These are phyloP conservation scores for Muntiacus muntjak DNA, from an alignment of 2,113 vertebrate genomes.

Conservation along the genomic window DNA sequence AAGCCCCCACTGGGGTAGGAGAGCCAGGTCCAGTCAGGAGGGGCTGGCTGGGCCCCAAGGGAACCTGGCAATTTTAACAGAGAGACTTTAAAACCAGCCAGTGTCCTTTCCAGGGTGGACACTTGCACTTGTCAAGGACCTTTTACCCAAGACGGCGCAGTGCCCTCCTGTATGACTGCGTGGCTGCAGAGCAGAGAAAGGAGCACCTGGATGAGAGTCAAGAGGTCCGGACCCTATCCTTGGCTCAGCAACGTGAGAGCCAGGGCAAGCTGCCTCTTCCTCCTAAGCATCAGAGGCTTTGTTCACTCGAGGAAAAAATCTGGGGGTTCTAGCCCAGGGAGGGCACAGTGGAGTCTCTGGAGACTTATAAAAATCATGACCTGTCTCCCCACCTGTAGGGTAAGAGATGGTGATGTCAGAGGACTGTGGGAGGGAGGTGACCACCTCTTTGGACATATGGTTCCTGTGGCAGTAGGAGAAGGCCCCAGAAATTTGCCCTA, in stretches of 20 bases:
- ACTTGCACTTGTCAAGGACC: neutral
- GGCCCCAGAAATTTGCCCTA: neutral
- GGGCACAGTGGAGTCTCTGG: neutral
- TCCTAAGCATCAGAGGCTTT: neutral
- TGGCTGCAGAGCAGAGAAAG: neutral
- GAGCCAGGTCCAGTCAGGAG: neutral
- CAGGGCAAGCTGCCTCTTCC: neutral
- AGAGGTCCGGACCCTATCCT: fast-evolving
- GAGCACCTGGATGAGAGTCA: neutral
- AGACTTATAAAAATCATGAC: neutral
- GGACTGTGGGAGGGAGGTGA: neutral
- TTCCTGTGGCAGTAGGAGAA: neutral
- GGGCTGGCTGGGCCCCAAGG: neutral
- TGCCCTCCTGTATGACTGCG: neutral
- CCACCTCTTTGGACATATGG: neutral
- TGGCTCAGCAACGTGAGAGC: neutral
- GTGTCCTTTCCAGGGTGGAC: neutral
- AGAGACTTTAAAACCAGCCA: neutral
- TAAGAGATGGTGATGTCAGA: neutral
- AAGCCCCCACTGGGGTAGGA: neutral
- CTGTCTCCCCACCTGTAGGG: neutral
- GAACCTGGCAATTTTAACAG: neutral
- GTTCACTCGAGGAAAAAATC: neutral
- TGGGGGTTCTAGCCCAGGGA: neutral
- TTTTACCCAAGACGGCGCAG: neutral